These are phyloP conservation scores for Hippocampus barbouri DNA, from an alignment of 2,113 vertebrate genomes.

Conservation along the genomic window DNA sequence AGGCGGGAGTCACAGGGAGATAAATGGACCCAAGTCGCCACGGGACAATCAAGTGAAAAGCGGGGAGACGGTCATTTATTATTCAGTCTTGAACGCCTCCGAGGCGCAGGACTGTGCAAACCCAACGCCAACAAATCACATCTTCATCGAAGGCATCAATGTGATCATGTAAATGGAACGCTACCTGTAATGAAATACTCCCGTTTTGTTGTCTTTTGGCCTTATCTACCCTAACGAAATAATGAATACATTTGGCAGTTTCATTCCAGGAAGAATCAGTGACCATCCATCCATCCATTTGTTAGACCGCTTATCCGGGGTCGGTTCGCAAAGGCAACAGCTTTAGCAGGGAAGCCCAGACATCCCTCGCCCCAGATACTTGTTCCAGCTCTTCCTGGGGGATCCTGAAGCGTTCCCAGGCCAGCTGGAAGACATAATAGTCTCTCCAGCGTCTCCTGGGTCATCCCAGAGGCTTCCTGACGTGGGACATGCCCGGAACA, in stretches of 20 bases:
- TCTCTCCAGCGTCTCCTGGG: too few species aligned
- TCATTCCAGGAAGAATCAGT: too few species aligned
- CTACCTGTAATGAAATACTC: constrained; percentile 8
- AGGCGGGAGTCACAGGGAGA: constrained; percentile 1
- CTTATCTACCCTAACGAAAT: constrained; percentile 10
- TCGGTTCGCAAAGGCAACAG: too few species aligned
- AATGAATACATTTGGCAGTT: constrained; percentile 54
- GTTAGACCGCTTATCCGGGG: too few species aligned
- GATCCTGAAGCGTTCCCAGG: too few species aligned
- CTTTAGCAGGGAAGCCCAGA: too few species aligned
- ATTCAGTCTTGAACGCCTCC: constrained; percentile 26
- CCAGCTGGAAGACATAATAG: too few species aligned
- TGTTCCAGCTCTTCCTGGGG: too few species aligned
- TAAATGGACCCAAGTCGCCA: constrained; percentile 29
- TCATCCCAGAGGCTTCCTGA: too few species aligned
- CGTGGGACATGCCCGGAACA: too few species aligned
- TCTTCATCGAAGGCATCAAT: constrained; percentile 31
- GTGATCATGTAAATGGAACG: constrained; percentile 29
- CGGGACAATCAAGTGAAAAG: constrained; percentile 38
- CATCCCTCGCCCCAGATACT: too few species aligned
- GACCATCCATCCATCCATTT: too few species aligned
- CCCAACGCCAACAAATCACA: constrained; percentile 46
- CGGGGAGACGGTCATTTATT: constrained; percentile 34
- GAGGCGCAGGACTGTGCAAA: constrained; percentile 21
- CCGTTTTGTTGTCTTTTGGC: constrained; percentile 9